Base-by-base conservation (phyloP, 1,140 invertebrate species). In the Periplaneta americana region DNA sequence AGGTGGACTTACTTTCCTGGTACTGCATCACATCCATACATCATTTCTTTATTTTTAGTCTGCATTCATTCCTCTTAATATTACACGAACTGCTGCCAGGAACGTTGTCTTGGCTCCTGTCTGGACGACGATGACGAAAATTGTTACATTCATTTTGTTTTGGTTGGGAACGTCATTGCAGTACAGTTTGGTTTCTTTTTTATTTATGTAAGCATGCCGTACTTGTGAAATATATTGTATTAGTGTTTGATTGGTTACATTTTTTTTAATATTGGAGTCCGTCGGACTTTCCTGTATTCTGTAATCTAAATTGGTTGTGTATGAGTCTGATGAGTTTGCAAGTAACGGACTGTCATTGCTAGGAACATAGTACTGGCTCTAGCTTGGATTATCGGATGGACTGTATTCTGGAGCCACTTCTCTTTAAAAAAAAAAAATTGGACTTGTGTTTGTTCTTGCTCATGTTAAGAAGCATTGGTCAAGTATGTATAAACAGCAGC, bases 221-320 rank as follows among this genome's bases (percentile, higher is more conserved):
- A 34, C 66, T 36, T 48, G 74, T 80, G 66, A 80, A 80, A 75
- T 80, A 75, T 36, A 75, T 80, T 80, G 66, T 75, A 75, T 80
- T 80, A 74, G 74, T 80, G 79, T 66, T 80, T 75, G 35, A 34
- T 35, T 36, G 35, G 37, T 35, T 36, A 36, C 28, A 31, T 31
- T 31, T 36, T 17, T 10, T 78, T 11, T 37, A 28, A 66, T 66
- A 8, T 28, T 66, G 48, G n/a, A n/a, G n/a, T 66, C 48, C 48
- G 22, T 2, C 15, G 39, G 39, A 48, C 39, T 66, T 66, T 66
- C 28, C 48, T 66, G 48, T 66, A 28, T 66, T 66, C 10, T 66
- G 48, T 66, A 66, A 48, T n/a, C 22, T 66, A n/a, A 66, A 11
- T 28, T 66, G 48, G 48, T 48, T 48, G 48, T 66, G 48, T 66